These are phyloP conservation scores for Myoxocephalus aenaeus DNA, from an alignment of 2,797 vertebrate genomes.

Conservation along the genomic window DNA sequence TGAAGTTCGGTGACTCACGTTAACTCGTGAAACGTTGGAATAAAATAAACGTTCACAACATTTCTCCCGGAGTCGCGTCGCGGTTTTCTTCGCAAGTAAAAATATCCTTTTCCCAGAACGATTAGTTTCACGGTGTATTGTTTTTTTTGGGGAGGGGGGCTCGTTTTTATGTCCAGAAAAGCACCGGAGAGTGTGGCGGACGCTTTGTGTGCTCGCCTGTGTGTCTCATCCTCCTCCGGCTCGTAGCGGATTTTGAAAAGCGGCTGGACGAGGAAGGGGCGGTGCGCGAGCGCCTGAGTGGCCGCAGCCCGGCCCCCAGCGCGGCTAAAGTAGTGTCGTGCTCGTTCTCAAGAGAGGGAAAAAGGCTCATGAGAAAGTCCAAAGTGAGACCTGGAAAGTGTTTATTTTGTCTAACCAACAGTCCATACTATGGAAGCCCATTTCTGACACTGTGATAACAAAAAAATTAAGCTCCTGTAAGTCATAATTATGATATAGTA, in stretches of 20 bases:
- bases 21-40: background rate
- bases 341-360: too few species aligned
- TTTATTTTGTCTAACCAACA: too few species aligned
- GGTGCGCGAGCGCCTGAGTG: conserved; percentile 60
- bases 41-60: conserved; percentile 52
- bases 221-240: conserved; percentile 39
- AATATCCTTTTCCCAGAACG: background rate
- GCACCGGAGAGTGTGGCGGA: background rate
- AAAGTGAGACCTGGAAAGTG: too few species aligned
- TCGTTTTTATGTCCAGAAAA: background rate
- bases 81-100: background rate
- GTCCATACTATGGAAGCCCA: too few species aligned
- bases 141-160: background rate
- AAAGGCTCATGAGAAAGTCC: too few species aligned
- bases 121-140: background rate
- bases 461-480: too few species aligned
- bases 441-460: too few species aligned
- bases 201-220: conserved; percentile 45
- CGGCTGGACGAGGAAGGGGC: conserved; percentile 79
- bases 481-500: too few species aligned
- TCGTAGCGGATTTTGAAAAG: conserved; percentile 81
- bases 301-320: conserved; percentile 11
- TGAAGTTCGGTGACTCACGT: background rate
- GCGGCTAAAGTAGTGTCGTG: too few species aligned
- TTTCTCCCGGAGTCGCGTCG: conserved; percentile 17